Conservation (phyloP, 2,797 vertebrate species). For the Pangasius macronema region DNA sequence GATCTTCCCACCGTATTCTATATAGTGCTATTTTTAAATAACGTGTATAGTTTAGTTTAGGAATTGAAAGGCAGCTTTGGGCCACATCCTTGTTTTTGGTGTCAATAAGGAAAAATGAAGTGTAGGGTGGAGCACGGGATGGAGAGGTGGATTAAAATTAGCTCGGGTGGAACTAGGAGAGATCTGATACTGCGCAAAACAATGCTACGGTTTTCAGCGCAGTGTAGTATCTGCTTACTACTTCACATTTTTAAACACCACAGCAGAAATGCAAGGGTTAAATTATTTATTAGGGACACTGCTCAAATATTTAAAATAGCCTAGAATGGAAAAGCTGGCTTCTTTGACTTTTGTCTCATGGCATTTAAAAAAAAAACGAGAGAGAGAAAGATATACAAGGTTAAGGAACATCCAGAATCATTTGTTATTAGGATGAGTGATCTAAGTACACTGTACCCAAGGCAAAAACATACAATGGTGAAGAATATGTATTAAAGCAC, state of each 20-base stretch:
- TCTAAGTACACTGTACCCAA: not conserved
- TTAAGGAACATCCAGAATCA: not conserved
- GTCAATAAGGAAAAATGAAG: slow-evolving; percentile 1
- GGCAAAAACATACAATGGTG: not conserved
- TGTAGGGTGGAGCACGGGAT: not conserved
- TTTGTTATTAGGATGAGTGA: not conserved
- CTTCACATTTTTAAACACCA: slow-evolving; percentile 12
- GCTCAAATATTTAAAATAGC: slow-evolving; percentile 17
- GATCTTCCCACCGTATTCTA: not conserved
- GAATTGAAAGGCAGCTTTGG: not conserved
- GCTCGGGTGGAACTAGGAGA: not conserved
- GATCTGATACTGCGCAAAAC: slow-evolving; percentile 9
- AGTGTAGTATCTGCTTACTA: slow-evolving; percentile 13
- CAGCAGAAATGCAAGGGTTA: slow-evolving; percentile 5
- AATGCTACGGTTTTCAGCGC: not conserved
- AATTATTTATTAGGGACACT: not conserved
- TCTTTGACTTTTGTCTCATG: not conserved
- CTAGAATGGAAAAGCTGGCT: not conserved
- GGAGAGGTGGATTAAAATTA: slow-evolving; percentile 3
- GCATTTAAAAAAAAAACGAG: not conserved
- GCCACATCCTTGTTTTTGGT: slow-evolving; percentile 21
- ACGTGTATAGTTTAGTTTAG: not conserved
- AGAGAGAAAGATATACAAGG: not conserved
- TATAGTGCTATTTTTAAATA: not conserved
- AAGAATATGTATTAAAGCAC: not conserved